phyloP scores from a whole-genome alignment of 2,888 invertebrate genomes.

The Dryobotodes eremita region DNA sequence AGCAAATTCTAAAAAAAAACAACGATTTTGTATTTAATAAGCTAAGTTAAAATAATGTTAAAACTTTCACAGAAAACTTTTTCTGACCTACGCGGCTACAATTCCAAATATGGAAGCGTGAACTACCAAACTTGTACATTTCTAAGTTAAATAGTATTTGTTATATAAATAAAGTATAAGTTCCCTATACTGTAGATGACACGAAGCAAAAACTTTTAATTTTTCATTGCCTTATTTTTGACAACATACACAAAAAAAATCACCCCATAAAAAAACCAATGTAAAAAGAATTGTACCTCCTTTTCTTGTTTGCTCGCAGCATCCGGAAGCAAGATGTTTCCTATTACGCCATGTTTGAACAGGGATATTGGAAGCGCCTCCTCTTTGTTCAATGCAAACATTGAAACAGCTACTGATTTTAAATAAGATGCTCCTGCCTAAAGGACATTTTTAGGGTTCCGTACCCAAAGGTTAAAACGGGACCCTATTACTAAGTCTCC shows the following conservation, averaged over 20 bases:
- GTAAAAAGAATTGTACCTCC: constrained; percentile 51
- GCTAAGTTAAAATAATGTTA: neutral
- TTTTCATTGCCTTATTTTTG: neutral
- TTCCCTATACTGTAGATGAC: neutral
- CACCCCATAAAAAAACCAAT: constrained; percentile 8
- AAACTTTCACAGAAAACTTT: neutral
- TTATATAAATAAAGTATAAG: too few species aligned
- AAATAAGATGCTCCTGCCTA: constrained; percentile 67
- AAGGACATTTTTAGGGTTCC: neutral
- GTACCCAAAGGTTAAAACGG: too few species aligned
- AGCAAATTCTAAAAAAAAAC: too few species aligned
- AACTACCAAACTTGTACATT: neutral
- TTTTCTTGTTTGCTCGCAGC: constrained; percentile 69
- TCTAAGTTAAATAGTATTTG: neutral
- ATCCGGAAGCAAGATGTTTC: constrained; percentile 79
- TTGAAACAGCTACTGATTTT: constrained; percentile 67
- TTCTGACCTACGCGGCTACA: neutral
- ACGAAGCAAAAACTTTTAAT: neutral
- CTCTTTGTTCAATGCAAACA: constrained; percentile 74
- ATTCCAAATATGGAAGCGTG: neutral
- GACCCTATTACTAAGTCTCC: too few species aligned
- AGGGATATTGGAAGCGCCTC: constrained; percentile 81
- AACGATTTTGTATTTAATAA: too few species aligned
- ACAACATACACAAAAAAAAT: neutral
- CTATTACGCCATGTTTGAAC: constrained; percentile 83